phyloP scores from a whole-genome alignment of 2,888 invertebrate species.

The Hartigia nigra region DNA sequence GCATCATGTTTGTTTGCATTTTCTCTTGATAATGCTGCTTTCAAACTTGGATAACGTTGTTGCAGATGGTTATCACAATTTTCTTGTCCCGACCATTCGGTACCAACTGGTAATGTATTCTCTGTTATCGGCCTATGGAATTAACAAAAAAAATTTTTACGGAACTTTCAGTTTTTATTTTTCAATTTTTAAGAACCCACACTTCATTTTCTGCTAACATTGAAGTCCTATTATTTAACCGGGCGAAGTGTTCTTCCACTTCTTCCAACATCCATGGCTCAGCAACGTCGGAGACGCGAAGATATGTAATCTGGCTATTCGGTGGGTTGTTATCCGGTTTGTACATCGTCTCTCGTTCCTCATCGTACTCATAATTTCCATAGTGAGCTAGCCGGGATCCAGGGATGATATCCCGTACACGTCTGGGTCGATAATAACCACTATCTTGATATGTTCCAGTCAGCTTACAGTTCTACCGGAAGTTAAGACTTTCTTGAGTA shows the following conservation, averaged over 20 bases:
- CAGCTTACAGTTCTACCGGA: constrained; percentile 44
- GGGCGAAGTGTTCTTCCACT: constrained; percentile 55
- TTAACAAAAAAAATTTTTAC: background rate
- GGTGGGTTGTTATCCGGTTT: constrained; percentile 32
- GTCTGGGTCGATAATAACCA: constrained; percentile 57
- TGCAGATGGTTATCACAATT: background rate
- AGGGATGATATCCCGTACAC: constrained; percentile 75
- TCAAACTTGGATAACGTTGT: constrained; percentile 4
- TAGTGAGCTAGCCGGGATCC: constrained; percentile 72
- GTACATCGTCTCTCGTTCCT: constrained; percentile 69
- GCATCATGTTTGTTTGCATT: background rate
- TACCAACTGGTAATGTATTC: background rate
- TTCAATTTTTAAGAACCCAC: constrained; percentile 31
- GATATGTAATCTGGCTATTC: constrained; percentile 1
- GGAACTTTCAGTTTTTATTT: background rate
- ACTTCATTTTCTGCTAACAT: constrained; percentile 32
- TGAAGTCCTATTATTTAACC: constrained; percentile 34
- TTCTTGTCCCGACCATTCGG: background rate
- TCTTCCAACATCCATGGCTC: constrained; percentile 60
- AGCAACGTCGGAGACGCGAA: background rate
- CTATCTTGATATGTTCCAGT: constrained; percentile 45
- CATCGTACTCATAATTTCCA: constrained; percentile 71
- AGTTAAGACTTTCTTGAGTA: background rate
- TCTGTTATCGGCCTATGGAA: background rate
- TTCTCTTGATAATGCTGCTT: background rate